Evolutionary conservation across 2,113 vertebrate genomes (phyloP).

Genomic region (Ia io): DNA sequence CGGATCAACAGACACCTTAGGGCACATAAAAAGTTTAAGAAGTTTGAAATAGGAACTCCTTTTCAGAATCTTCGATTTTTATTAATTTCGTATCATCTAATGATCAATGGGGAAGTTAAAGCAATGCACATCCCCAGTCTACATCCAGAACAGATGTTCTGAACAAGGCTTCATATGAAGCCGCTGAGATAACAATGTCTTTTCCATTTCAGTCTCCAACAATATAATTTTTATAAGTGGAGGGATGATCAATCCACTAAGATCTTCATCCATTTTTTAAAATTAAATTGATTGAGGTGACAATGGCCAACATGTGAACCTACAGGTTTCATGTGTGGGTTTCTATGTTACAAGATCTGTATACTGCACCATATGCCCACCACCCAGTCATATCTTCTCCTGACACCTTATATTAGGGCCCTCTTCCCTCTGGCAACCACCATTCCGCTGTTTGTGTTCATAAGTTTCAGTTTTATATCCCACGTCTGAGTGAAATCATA

Average conservation of each 20-base stretch:
- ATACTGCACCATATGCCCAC: too few species aligned
- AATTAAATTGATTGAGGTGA: too few species aligned
- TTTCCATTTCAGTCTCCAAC: not conserved
- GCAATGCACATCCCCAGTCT: not conserved
- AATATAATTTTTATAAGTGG: not conserved
- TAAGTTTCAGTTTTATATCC: too few species aligned
- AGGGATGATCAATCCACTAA: not conserved
- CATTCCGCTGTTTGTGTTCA: too few species aligned
- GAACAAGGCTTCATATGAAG: not conserved
- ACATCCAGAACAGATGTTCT: not conserved
- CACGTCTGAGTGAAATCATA: too few species aligned
- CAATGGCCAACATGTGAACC: too few species aligned
- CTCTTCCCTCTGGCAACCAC: too few species aligned
- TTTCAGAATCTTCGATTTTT: not conserved
- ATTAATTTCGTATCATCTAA: not conserved
- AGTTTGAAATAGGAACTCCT: not conserved
- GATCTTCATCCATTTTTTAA: not conserved
- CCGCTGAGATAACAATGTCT: not conserved
- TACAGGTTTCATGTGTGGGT: too few species aligned
- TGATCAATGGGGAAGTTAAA: not conserved
- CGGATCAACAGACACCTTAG: not conserved
- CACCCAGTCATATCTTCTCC: too few species aligned
- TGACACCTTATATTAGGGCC: too few species aligned
- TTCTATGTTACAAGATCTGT: too few species aligned
- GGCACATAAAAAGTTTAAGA: not conserved